Percentiles rank a stretch among this genome's conserved stretches.
Evolutionary conservation across 2,797 vertebrate genomes (phyloP).

Genomic region (Tolypeutes matacus): DNA sequence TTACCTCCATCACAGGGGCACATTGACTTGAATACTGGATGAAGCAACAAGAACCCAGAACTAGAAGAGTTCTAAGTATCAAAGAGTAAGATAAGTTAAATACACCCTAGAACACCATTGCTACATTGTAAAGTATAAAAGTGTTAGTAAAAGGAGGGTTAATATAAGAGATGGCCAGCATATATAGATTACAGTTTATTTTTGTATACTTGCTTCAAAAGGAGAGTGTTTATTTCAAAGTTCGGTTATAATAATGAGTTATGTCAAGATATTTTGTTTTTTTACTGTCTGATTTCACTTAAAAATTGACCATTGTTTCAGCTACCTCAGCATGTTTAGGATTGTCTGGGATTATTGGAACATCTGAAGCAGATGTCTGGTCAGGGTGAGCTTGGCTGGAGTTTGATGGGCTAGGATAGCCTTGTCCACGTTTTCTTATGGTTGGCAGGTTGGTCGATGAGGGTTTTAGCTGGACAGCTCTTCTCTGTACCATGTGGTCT

Average conservation of each 20-base stretch:
- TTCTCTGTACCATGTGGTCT: background rate
- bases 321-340: background rate
- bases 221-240: conserved; percentile 12
- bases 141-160: background rate
- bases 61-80: background rate
- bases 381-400: background rate
- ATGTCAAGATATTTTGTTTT: background rate
- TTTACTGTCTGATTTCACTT: conserved; percentile 17
- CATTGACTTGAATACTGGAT: background rate
- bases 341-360: background rate
- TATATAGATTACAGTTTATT: background rate
- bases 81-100: background rate
- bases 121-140: background rate
- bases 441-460: background rate
- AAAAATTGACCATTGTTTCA: background rate
- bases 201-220: conserved; percentile 41
- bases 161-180: background rate
- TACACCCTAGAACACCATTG: background rate
- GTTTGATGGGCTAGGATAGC: background rate
- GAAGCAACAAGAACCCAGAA: background rate
- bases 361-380: background rate
- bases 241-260: background rate
- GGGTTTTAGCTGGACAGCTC: background rate
- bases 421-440: background rate
- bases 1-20: background rate